Percentiles rank a stretch among this genome's conserved stretches.
These are phyloP conservation scores for Drosophila parabipectinata DNA, from an alignment of 1,140 invertebrate species.

Conservation along the genomic window DNA sequence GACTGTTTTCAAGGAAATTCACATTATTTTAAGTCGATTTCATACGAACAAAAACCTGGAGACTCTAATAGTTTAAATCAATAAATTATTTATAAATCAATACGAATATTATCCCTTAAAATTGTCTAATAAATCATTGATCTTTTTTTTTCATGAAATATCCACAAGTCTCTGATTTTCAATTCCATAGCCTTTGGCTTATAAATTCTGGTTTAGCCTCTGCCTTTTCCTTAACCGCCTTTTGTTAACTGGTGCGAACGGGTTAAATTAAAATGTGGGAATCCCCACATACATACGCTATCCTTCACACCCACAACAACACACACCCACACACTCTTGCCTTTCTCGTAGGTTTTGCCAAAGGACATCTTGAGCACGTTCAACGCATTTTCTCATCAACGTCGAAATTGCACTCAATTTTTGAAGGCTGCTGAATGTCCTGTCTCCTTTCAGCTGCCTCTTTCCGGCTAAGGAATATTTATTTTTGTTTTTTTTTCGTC, in stretches of 20 bases:
- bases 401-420: conserved; percentile 82
- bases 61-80: too few relatives aligned
- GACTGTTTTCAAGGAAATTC: conserved; percentile 30
- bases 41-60: background rate
- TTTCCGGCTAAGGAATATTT: conserved; percentile 24
- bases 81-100: too few relatives aligned
- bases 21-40: conserved; percentile 62
- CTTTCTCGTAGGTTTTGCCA: conserved; percentile 20
- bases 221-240: conserved; percentile 25
- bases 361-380: conserved; percentile 80
- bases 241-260: conserved; percentile 69
- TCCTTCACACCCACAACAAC: background rate
- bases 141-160: too few relatives aligned
- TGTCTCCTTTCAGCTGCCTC: conserved; percentile 27
- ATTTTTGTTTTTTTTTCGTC: conserved; percentile 7
- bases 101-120: too few relatives aligned
- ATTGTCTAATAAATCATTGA: too few relatives aligned
- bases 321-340: conserved; percentile 22
- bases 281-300: conserved; percentile 9
- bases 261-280: conserved; percentile 63
- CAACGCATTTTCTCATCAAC: conserved; percentile 83
- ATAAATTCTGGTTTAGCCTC: conserved; percentile 50
- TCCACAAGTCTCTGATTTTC: background rate
- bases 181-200: conserved; percentile 34
- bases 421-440: conserved; percentile 67